These are phyloP conservation scores for Drosophila mauritiana DNA, from an alignment of 1,140 invertebrate species.

Conservation along the genomic window DNA sequence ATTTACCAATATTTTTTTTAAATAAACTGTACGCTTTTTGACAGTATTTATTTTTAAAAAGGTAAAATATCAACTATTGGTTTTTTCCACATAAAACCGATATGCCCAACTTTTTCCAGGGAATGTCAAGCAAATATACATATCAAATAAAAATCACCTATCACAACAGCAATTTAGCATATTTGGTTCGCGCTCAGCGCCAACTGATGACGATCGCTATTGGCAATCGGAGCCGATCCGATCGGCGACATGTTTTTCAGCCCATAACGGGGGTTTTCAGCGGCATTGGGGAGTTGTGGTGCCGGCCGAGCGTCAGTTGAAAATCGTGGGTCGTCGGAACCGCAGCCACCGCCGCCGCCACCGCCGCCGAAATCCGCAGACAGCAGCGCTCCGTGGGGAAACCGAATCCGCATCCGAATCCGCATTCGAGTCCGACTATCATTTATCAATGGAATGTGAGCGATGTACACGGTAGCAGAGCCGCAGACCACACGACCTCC, in stretches of 20 bases:
- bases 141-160: conserved; percentile 39
- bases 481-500: conserved; percentile 22
- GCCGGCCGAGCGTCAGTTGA: conserved; percentile 42
- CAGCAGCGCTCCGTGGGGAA: conserved; percentile 42
- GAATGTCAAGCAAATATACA: background rate
- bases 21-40: conserved; percentile 4
- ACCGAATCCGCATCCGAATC: conserved; percentile 7
- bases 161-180: conserved; percentile 31
- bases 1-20: conserved; percentile 3
- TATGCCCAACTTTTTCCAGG: conserved; percentile 7
- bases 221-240: conserved; percentile 42
- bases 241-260: conserved; percentile 39
- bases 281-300: conserved; percentile 12
- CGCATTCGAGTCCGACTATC: conserved; percentile 17
- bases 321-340: conserved; percentile 65
- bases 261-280: conserved; percentile 35
- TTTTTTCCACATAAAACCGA: background rate
- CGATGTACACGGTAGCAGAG: conserved; percentile 35
- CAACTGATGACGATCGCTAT: conserved; percentile 38
- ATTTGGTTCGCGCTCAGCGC: conserved; percentile 21
- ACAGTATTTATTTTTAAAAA: conserved; percentile 13
- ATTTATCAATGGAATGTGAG: conserved; percentile 74
- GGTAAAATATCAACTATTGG: background rate
- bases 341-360: conserved; percentile 36
- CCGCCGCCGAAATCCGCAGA: conserved; percentile 35